Evolutionary conservation across 2,113 vertebrate species (phyloP).

Genomic region (Ardeotis arabs): DNA sequence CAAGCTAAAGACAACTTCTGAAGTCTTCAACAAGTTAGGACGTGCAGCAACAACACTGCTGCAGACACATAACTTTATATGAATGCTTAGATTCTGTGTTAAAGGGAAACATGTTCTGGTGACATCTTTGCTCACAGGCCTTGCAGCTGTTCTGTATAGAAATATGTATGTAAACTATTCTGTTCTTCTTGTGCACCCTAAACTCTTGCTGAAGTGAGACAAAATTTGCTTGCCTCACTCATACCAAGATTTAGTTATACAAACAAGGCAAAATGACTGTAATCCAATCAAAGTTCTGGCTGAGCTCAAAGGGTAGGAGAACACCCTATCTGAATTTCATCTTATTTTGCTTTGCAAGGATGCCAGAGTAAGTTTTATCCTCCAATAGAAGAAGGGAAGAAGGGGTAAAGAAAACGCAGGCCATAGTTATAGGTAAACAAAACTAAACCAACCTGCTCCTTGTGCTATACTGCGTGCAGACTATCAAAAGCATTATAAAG

Average conservation of each 20-base stretch:
- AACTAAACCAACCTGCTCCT: slow-evolving; percentile 43
- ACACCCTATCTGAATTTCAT: slow-evolving; percentile 16
- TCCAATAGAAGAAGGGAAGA: not conserved
- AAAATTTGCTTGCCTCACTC: not conserved
- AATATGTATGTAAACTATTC: not conserved
- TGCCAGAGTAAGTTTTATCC: not conserved
- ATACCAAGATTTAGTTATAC: not conserved
- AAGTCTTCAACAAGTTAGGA: slow-evolving; percentile 6
- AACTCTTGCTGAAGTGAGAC: not conserved
- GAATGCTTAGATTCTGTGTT: not conserved
- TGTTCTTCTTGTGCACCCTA: not conserved
- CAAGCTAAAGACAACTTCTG: slow-evolving; percentile 2
- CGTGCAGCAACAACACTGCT: not conserved
- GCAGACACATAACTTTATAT: not conserved
- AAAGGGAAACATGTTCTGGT: not conserved
- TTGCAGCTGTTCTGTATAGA: not conserved
- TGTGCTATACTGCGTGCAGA: not conserved
- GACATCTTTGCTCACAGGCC: not conserved
- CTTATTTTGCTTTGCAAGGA: slow-evolving; percentile 3
- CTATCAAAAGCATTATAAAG: not conserved
- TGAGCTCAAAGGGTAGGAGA: not conserved
- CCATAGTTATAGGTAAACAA: slow-evolving; percentile 23
- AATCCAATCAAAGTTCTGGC: not conserved
- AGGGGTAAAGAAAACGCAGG: not conserved
- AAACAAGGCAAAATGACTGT: not conserved